Conservation (phyloP, 2,888 invertebrate genomes). For the Pollenia angustigena region DNA sequence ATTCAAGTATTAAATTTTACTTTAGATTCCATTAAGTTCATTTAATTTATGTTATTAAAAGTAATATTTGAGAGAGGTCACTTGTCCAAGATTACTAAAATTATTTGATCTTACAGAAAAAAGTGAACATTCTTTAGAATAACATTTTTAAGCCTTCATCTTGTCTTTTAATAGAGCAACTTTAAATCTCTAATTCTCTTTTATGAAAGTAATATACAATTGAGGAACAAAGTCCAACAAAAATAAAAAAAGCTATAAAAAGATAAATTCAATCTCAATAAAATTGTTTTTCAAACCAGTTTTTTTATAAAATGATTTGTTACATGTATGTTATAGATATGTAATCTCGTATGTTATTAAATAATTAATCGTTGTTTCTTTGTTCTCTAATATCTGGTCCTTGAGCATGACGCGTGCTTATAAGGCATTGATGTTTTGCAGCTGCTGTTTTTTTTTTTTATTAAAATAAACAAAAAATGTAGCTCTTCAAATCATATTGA, state of each 20-base stretch:
- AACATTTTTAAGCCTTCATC: too few species aligned
- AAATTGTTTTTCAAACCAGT: slow-evolving; percentile 36
- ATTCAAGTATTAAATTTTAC: too few species aligned
- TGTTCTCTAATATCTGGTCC: not conserved
- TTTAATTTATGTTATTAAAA: too few species aligned
- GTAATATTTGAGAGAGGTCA: too few species aligned
- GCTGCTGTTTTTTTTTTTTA: not conserved
- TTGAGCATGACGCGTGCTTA: not conserved
- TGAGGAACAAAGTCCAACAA: slow-evolving; percentile 41
- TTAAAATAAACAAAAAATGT: not conserved
- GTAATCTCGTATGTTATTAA: too few species aligned
- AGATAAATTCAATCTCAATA: slow-evolving; percentile 3
- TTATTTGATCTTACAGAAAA: too few species aligned
- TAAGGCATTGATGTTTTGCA: slow-evolving; percentile 15
- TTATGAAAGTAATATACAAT: slow-evolving; percentile 28
- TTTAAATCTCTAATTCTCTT: slow-evolving; percentile 6
- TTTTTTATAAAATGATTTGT: not conserved
- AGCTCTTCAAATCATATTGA: not conserved
- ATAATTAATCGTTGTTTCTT: not conserved
- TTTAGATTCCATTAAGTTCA: too few species aligned
- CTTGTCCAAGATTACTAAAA: too few species aligned
- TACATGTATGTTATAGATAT: not conserved
- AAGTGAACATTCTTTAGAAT: too few species aligned
- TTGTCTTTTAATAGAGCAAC: too few species aligned
- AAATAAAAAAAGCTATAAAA: not conserved